Conservation (phyloP, 1,140 invertebrate genomes). For the Bombus balteatus region DNA sequence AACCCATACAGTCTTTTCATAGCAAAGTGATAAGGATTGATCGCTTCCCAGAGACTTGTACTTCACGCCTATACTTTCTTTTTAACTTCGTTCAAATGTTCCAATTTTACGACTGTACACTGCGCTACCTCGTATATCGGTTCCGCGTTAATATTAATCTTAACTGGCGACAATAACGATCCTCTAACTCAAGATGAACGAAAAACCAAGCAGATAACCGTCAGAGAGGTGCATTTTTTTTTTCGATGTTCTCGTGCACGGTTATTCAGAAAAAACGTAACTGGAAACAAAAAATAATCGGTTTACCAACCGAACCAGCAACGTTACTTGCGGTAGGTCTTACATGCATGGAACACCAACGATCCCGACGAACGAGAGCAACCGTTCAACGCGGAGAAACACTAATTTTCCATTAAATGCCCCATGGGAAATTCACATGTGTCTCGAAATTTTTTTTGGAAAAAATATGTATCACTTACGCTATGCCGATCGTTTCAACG, state of each 20-base stretch:
- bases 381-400: neutral
- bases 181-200: neutral
- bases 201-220: constrained; percentile 16
- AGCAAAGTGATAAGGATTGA: too few species aligned
- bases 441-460: neutral
- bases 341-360: neutral
- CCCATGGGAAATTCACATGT: constrained; percentile 45
- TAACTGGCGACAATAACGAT: neutral
- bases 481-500: too few species aligned
- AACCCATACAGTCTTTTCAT: too few species aligned
- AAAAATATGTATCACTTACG: too few species aligned
- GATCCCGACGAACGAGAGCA: neutral
- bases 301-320: neutral
- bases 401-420: constrained; percentile 47
- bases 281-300: neutral
- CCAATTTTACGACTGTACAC: neutral
- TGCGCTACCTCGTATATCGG: neutral
- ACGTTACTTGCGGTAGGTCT: constrained; percentile 21
- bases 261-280: neutral
- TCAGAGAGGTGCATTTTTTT: neutral
- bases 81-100: neutral
- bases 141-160: constrained; percentile 20
- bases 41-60: too few species aligned
- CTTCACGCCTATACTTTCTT: too few species aligned
- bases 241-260: neutral